A percentile compares a stretch with the other conserved stretches of the same genome.
phyloP scores from a whole-genome alignment of 2,797 vertebrate species.

The Premnoplex brunnescens region DNA sequence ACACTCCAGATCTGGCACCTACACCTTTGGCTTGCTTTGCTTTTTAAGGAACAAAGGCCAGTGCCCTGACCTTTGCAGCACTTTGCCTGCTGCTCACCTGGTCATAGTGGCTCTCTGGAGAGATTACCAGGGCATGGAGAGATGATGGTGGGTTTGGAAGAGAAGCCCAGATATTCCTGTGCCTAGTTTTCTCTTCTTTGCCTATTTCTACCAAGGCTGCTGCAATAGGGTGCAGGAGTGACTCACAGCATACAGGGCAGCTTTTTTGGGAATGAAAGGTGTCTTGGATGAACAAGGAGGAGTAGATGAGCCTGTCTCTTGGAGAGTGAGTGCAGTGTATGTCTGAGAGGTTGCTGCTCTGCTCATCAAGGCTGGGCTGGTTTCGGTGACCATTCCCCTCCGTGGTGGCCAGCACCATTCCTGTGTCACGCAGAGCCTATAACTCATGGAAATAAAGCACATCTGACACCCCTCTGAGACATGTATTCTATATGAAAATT shows the following conservation, averaged over 20 bases:
- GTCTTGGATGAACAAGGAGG: not conserved
- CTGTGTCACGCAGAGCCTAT: slow-evolving; percentile 62
- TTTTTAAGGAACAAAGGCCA: not conserved
- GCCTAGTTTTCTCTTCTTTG: not conserved
- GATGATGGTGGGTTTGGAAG: not conserved
- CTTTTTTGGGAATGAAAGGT: not conserved
- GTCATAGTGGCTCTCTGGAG: rapidly evolving
- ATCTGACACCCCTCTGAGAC: slow-evolving; percentile 70
- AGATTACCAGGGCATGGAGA: not conserved
- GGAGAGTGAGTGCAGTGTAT: not conserved
- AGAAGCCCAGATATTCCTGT: rapidly evolving
- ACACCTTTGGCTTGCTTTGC: rapidly evolving
- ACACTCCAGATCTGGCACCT: not conserved
- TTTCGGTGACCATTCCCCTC: slow-evolving; percentile 11
- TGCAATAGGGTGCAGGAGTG: not conserved
- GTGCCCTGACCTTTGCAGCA: not conserved
- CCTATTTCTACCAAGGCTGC: not conserved
- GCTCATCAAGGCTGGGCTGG: slow-evolving; percentile 8
- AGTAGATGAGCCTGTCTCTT: not conserved
- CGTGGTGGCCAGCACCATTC: slow-evolving; percentile 30
- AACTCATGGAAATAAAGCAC: slow-evolving; percentile 81
- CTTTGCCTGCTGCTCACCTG: not conserved
- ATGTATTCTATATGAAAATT: slow-evolving; percentile 85
- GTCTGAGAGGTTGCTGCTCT: not conserved
- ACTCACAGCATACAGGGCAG: not conserved